These are phyloP conservation scores for Bombus cullumanus DNA, from an alignment of 1,140 invertebrate species.

Conservation along the genomic window DNA sequence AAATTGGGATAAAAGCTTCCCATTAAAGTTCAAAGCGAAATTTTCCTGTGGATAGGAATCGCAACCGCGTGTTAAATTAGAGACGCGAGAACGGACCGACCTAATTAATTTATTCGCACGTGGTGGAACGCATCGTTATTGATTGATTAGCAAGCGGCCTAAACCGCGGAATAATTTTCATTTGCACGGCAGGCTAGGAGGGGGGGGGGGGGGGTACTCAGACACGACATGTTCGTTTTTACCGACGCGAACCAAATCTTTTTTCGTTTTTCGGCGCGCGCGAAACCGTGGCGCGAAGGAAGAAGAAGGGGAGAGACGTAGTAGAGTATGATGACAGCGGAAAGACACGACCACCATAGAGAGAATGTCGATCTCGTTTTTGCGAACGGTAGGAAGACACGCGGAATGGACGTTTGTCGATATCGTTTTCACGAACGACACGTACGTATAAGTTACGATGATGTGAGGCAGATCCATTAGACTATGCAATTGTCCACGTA, in stretches of 20 bases:
- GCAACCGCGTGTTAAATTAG: not conserved
- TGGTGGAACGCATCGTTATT: constrained; percentile 32
- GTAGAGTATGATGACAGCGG: constrained; percentile 64
- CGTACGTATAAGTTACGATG: constrained; percentile 70
- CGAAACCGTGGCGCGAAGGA: constrained; percentile 41
- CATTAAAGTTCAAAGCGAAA: not conserved
- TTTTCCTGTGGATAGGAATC: not conserved
- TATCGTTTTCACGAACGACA: constrained; percentile 69
- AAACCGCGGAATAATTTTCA: constrained; percentile 46
- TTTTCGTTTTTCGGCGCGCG: constrained; percentile 18
- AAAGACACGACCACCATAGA: constrained; percentile 65
- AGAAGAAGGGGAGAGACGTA: constrained; percentile 63
- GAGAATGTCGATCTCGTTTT: constrained; percentile 68
- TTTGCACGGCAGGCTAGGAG: not conserved
- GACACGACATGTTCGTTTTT: constrained; percentile 46
- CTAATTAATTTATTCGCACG: constrained; percentile 48
- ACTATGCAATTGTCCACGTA: constrained; percentile 69
- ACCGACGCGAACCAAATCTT: not conserved
- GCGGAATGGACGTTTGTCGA: constrained; percentile 69
- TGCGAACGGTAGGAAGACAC: constrained; percentile 63
- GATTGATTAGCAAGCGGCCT: constrained; percentile 40
- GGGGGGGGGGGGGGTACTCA: constrained; percentile 9
- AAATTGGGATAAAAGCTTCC: not conserved
- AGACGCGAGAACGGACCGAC: constrained; percentile 18
- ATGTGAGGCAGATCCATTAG: constrained; percentile 68